Conservation (phyloP, 2,888 invertebrate species). For the Ephialtes manifestator region DNA sequence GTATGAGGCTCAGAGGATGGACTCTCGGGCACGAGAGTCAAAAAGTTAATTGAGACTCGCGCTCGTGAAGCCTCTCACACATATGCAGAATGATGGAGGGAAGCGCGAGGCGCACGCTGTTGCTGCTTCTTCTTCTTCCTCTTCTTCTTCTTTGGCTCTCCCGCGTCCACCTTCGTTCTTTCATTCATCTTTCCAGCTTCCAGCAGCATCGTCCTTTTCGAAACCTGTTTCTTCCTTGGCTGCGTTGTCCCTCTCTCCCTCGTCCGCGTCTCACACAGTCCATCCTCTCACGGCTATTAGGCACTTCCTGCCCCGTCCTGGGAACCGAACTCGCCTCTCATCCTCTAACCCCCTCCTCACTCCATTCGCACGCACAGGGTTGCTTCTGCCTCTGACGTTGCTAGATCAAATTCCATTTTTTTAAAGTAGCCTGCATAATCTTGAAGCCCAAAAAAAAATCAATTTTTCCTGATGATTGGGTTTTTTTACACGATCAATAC, state of each 20-base stretch:
- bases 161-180: conserved; percentile 57
- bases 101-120: conserved; percentile 60
- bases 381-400: conserved; percentile 63
- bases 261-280: conserved; percentile 79
- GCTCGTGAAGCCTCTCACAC: conserved; percentile 49
- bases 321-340: conserved; percentile 80
- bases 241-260: conserved; percentile 71
- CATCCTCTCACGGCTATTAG: conserved; percentile 85
- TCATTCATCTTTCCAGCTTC: conserved; percentile 83
- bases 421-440: neutral
- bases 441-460: too few relatives aligned
- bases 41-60: conserved; percentile 75
- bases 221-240: conserved; percentile 71
- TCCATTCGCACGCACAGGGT: conserved; percentile 58
- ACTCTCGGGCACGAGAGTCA: conserved; percentile 54
- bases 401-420: conserved; percentile 55
- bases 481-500: too few relatives aligned
- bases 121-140: conserved; percentile 47
- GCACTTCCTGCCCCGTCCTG: conserved; percentile 84
- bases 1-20: neutral
- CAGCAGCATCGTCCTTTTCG: conserved; percentile 70
- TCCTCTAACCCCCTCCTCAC: conserved; percentile 57
- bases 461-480: too few relatives aligned
- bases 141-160: conserved; percentile 55
- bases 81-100: conserved; percentile 13